Evolutionary conservation across 2,797 vertebrate genomes (phyloP).

Genomic region (Helostoma temminkii): DNA sequence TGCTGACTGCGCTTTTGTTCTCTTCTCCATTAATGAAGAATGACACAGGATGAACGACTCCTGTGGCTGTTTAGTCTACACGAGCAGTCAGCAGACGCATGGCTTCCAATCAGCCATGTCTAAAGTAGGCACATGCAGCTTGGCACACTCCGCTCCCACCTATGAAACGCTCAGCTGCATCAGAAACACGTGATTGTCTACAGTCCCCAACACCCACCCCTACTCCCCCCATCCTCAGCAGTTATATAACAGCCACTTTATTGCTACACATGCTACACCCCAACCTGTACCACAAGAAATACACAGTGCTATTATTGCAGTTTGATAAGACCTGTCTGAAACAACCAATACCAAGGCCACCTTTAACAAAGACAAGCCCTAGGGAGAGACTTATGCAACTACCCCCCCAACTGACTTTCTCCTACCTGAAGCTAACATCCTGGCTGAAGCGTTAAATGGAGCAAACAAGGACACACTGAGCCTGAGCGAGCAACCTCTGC

Average conservation of each 20-base stretch:
- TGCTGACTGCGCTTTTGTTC: slow-evolving; percentile 18
- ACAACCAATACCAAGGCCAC: background rate
- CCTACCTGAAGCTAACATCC: slow-evolving; percentile 3
- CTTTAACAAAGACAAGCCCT: background rate
- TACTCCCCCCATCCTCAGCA: slow-evolving; percentile 19
- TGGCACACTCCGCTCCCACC: slow-evolving; percentile 20
- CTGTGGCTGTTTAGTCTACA: slow-evolving; percentile 33
- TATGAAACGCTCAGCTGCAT: slow-evolving; percentile 46
- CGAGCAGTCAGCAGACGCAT: slow-evolving; percentile 50
- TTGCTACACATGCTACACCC: slow-evolving; percentile 30
- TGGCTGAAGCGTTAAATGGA: slow-evolving; percentile 14
- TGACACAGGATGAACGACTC: slow-evolving; percentile 29
- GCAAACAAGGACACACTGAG: slow-evolving; percentile 4
- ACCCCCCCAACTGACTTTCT: background rate
- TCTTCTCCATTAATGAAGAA: slow-evolving; percentile 30
- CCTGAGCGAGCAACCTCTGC: background rate
- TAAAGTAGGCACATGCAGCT: slow-evolving; percentile 46
- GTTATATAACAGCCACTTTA: slow-evolving; percentile 49
- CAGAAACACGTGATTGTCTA: slow-evolving; percentile 49
- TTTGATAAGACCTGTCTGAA: slow-evolving; percentile 5
- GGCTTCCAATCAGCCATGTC: slow-evolving; percentile 43
- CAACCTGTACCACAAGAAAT: slow-evolving; percentile 21
- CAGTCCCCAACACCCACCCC: slow-evolving; percentile 1
- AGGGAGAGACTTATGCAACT: background rate
- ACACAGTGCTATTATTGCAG: slow-evolving; percentile 5